Evolutionary conservation across 2,113 vertebrate species (phyloP).

Genomic region (Rhinolophus ferrumequinum): DNA sequence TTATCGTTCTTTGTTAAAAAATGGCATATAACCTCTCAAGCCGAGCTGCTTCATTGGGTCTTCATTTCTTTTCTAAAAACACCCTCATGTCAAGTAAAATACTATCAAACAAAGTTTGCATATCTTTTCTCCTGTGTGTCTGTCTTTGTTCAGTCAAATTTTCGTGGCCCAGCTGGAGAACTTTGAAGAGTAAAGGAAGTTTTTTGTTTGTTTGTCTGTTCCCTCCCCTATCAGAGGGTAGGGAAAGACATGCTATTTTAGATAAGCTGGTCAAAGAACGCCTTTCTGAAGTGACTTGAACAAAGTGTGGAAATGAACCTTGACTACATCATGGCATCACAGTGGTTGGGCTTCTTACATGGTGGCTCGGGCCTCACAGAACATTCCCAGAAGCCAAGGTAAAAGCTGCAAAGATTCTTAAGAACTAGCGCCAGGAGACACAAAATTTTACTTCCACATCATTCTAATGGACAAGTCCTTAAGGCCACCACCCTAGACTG

Average conservation of each 20-base stretch:
- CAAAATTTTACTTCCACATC: not conserved
- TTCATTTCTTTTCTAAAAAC: not conserved
- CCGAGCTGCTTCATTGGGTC: not conserved
- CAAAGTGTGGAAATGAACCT: not conserved
- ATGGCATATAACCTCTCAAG: not conserved
- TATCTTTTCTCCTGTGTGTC: not conserved
- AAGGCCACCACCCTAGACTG: not conserved
- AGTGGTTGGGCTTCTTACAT: not conserved
- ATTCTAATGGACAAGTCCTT: not conserved
- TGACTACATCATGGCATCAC: not conserved
- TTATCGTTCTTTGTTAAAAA: not conserved
- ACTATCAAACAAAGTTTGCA: not conserved
- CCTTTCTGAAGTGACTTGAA: not conserved
- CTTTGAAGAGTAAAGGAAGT: not conserved
- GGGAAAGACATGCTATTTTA: not conserved
- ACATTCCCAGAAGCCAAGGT: not conserved
- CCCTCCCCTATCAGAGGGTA: not conserved
- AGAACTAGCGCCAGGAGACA: not conserved
- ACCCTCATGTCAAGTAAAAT: not conserved
- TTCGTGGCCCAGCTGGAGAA: not conserved
- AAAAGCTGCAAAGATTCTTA: not conserved
- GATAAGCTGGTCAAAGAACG: not conserved
- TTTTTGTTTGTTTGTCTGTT: not conserved
- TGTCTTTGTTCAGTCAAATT: not conserved
- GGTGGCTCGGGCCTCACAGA: not conserved